These are phyloP conservation scores for Zalophus californianus DNA, from an alignment of 2,797 vertebrate species.

Conservation along the genomic window DNA sequence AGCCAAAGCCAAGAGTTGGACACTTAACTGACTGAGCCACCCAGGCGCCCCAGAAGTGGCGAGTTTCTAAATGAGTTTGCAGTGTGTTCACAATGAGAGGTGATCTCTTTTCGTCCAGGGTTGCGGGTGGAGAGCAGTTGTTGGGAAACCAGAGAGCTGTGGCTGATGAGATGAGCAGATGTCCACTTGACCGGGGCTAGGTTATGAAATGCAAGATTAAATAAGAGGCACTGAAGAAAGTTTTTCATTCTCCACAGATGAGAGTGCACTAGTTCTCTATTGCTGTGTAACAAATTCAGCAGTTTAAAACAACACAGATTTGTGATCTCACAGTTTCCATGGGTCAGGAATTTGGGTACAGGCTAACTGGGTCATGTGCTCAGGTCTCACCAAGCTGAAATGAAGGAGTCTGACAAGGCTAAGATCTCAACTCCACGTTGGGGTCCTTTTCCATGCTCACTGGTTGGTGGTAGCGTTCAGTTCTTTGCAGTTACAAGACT, in stretches of 20 bases:
- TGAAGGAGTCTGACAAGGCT: not conserved
- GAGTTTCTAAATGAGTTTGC: not conserved
- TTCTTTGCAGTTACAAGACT: not conserved
- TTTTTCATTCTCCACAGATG: not conserved
- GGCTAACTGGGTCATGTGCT: not conserved
- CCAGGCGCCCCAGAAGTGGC: not conserved
- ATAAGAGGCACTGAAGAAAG: not conserved
- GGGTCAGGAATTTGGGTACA: not conserved
- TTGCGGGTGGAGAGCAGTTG: not conserved
- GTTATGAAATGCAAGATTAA: not conserved
- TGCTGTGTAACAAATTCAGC: not conserved
- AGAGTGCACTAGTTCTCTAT: not conserved
- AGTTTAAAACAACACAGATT: not conserved
- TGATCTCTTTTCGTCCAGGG: not conserved
- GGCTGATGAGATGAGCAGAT: not conserved
- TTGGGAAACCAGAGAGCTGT: not conserved
- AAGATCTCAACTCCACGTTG: not conserved
- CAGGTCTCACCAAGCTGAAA: not conserved
- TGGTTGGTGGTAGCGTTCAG: not conserved
- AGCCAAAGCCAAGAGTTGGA: not conserved
- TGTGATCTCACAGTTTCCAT: not conserved
- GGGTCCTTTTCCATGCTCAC: not conserved
- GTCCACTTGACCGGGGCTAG: not conserved
- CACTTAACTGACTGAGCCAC: not conserved
- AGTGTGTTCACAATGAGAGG: not conserved